phyloP scores from a whole-genome alignment of 2,888 invertebrate species.

The Amphipoea oculea region DNA sequence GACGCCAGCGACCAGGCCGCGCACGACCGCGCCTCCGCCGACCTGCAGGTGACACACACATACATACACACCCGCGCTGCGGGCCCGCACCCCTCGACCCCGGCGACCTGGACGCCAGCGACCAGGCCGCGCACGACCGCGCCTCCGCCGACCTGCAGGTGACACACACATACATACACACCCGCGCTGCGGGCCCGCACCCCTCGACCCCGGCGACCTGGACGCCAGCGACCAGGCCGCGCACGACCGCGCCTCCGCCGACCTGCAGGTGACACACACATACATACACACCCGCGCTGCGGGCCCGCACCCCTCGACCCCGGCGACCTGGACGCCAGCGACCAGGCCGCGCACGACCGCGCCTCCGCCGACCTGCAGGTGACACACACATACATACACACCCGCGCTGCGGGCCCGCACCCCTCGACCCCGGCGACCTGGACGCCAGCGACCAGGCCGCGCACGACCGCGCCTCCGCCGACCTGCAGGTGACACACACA shows the following conservation, averaged over 20 bases:
- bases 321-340: too few relatives aligned
- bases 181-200: too few relatives aligned
- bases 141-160: constrained; percentile 97
- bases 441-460: constrained; percentile 84
- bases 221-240: constrained; percentile 31
- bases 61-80: constrained; percentile 94
- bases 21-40: constrained; percentile 94
- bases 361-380: constrained; percentile 96
- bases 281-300: background rate
- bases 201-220: too few relatives aligned
- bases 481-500: constrained; percentile 92
- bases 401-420: constrained; percentile 98
- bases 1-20: constrained; percentile 84
- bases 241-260: constrained; percentile 94
- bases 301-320: too few relatives aligned
- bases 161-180: constrained; percentile 55
- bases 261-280: constrained; percentile 92
- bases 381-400: too few relatives aligned
- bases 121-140: constrained; percentile 88
- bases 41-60: constrained; percentile 92
- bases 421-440: constrained; percentile 82
- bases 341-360: constrained; percentile 88
- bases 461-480: constrained; percentile 94
- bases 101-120: constrained; percentile 85
- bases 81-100: constrained; percentile 94